These are phyloP conservation scores for Pseudomyrmex flavicornis DNA, from an alignment of 1,140 invertebrate genomes.

Conservation along the genomic window DNA sequence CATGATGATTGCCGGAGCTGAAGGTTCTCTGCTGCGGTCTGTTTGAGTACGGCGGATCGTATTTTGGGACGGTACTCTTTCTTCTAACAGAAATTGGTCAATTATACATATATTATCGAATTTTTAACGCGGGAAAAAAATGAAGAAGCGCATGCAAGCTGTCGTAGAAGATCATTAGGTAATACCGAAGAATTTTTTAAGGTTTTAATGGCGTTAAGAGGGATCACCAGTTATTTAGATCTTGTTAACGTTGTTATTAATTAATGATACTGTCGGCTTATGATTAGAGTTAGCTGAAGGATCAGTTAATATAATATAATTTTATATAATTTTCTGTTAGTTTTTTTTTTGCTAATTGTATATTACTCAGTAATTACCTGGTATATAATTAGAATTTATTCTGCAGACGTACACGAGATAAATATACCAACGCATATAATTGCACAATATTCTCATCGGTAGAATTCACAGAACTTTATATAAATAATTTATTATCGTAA, in stretches of 20 bases:
- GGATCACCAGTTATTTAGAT: slow-evolving; percentile 25
- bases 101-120: slow-evolving; percentile 50
- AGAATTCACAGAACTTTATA: too few species aligned
- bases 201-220: slow-evolving; percentile 28
- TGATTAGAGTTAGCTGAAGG: slow-evolving; percentile 15
- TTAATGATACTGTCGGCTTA: background rate
- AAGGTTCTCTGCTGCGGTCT: slow-evolving; percentile 92
- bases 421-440: too few species aligned
- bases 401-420: too few species aligned
- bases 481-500: too few species aligned
- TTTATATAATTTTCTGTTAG: background rate
- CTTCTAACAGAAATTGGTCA: slow-evolving; percentile 86
- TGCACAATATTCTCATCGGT: too few species aligned
- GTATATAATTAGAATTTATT: too few species aligned
- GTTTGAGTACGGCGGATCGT: slow-evolving; percentile 94
- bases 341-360: too few species aligned
- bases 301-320: too few species aligned
- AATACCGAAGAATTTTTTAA: slow-evolving; percentile 2
- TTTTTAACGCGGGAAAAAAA: slow-evolving; percentile 13
- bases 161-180: slow-evolving; percentile 3
- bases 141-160: slow-evolving; percentile 78
- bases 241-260: slow-evolving; percentile 29
- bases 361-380: too few species aligned
- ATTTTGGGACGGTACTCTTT: slow-evolving; percentile 94
- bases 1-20: slow-evolving; percentile 85